phyloP scores from a whole-genome alignment of 2,888 invertebrate genomes.

The Nezara viridula region DNA sequence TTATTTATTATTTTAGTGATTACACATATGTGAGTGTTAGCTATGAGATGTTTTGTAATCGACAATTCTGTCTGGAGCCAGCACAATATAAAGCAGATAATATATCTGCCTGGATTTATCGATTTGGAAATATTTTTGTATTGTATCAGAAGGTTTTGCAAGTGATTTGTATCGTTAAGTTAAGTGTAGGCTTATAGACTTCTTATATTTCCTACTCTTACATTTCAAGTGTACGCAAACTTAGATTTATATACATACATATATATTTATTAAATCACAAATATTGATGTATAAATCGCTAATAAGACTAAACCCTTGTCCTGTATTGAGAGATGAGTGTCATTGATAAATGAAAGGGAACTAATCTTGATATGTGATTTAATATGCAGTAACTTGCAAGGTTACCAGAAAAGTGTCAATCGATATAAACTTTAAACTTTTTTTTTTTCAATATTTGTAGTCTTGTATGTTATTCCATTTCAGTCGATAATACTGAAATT shows the following conservation, averaged over 20 bases:
- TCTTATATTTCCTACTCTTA: conserved; percentile 34
- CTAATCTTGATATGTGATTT: conserved; percentile 38
- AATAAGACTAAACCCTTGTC: conserved; percentile 29
- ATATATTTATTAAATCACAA: conserved; percentile 22
- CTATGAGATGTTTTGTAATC: conserved; percentile 44
- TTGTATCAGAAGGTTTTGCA: conserved; percentile 45
- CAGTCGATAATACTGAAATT: conserved; percentile 53
- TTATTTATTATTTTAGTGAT: conserved; percentile 59
- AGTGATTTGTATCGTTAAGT: conserved; percentile 48
- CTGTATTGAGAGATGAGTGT: conserved; percentile 17
- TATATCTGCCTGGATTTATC: neutral
- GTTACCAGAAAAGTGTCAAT: conserved; percentile 58
- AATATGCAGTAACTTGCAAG: conserved; percentile 34
- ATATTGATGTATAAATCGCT: conserved; percentile 35
- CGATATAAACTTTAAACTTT: neutral
- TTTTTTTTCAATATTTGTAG: conserved; percentile 47
- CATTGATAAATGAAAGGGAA: conserved; percentile 35
- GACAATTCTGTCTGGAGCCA: conserved; percentile 26
- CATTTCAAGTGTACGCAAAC: conserved; percentile 15
- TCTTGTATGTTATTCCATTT: conserved; percentile 53
- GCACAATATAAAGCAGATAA: conserved; percentile 52
- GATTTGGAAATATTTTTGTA: conserved; percentile 55
- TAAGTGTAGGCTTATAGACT: conserved; percentile 49
- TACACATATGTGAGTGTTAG: conserved; percentile 35
- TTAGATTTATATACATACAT: conserved; percentile 40